These are phyloP conservation scores for Mobula birostris DNA, from an alignment of 2,113 vertebrate species.

Conservation along the genomic window DNA sequence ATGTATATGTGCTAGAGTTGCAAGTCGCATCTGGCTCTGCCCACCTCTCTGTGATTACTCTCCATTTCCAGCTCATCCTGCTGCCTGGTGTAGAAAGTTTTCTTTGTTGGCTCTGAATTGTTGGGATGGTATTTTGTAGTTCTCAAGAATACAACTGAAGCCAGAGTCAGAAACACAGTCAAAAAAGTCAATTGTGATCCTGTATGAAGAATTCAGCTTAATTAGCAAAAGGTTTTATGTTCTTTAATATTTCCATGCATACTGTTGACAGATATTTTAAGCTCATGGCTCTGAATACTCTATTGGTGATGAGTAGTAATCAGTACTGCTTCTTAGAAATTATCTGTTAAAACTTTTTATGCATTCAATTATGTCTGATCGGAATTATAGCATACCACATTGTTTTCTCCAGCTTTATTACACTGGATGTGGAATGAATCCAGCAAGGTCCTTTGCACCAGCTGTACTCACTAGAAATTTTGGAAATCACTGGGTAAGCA, in stretches of 20 bases:
- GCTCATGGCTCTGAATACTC: background rate
- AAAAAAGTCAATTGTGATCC: background rate
- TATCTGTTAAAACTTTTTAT: background rate
- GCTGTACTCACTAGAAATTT: slow-evolving; percentile 86
- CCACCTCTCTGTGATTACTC: background rate
- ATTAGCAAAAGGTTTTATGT: background rate
- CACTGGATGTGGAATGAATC: slow-evolving; percentile 88
- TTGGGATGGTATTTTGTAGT: background rate
- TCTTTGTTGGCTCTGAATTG: background rate
- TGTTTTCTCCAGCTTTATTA: slow-evolving; percentile 74
- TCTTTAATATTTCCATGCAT: background rate
- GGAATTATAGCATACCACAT: background rate
- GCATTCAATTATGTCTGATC: background rate
- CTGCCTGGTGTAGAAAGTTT: background rate
- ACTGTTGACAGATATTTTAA: background rate
- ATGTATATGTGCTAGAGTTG: too few species aligned
- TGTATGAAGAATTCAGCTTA: background rate
- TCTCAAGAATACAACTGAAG: background rate
- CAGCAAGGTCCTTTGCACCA: slow-evolving; percentile 84
- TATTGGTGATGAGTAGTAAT: background rate
- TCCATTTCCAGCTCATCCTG: background rate
- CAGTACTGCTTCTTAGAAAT: background rate
- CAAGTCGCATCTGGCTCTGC: background rate
- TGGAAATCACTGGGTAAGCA: slow-evolving; percentile 87
- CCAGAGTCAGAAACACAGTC: background rate